Evolutionary conservation across 2,113 vertebrate species (phyloP).

Genomic region (Lontra canadensis): DNA sequence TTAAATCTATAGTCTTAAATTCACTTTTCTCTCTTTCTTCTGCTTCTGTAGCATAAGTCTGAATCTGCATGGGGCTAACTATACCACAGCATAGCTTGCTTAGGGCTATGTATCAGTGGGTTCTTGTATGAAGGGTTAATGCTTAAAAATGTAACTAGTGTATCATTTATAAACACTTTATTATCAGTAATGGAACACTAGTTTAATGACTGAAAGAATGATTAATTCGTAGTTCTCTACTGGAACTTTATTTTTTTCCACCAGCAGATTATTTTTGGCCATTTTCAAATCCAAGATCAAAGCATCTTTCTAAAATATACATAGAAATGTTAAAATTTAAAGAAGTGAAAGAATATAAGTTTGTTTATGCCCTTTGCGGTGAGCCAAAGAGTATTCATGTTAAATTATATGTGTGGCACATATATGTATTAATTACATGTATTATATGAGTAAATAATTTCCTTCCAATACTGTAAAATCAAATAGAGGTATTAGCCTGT

Average conservation of each 20-base stretch:
- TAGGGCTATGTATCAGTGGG: not conserved
- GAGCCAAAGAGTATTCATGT: constrained; percentile 23
- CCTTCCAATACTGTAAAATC: not conserved
- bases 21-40: not conserved
- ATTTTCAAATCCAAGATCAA: constrained; percentile 38
- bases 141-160: not conserved
- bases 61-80: not conserved
- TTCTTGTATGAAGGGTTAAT: constrained; percentile 22
- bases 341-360: not conserved
- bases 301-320: constrained; percentile 39
- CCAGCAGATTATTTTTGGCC: not conserved
- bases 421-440: not conserved
- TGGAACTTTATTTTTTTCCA: not conserved
- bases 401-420: not conserved
- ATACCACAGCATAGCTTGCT: not conserved
- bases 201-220: constrained; percentile 44
- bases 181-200: constrained; percentile 42
- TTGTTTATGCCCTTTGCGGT: constrained; percentile 27
- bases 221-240: constrained; percentile 33
- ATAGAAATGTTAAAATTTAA: constrained; percentile 42
- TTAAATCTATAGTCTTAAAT: constrained; percentile 12
- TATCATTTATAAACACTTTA: constrained; percentile 38
- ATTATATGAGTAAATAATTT: constrained; percentile 16
- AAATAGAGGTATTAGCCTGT: not conserved
- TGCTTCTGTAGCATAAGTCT: not conserved